These are phyloP conservation scores for Macrobrachium nipponense DNA, from an alignment of 1,140 invertebrate species.

Conservation along the genomic window DNA sequence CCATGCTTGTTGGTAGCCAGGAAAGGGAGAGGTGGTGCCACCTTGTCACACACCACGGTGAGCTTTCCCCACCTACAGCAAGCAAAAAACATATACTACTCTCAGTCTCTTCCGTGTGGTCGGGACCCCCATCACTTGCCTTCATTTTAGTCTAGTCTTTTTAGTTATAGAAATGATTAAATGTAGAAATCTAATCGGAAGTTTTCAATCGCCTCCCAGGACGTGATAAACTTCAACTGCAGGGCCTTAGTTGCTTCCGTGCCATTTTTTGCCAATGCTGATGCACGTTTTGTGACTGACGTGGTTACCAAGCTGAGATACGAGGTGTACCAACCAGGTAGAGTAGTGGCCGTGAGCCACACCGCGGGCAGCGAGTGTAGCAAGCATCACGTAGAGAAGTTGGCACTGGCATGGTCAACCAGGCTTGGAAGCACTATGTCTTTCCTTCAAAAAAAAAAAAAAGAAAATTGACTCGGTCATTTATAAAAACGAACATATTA, in stretches of 20 bases:
- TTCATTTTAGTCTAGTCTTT: slow-evolving; percentile 53
- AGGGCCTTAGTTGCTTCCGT: slow-evolving; percentile 96
- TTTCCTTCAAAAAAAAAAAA: no score
- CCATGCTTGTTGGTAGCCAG: background rate
- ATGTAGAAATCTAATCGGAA: slow-evolving; percentile 59
- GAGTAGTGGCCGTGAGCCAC: slow-evolving; percentile 61
- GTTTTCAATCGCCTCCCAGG: slow-evolving; percentile 72
- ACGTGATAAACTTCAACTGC: slow-evolving; percentile 99
- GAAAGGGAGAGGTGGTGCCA: slow-evolving; percentile 35
- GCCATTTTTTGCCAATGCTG: slow-evolving; percentile 98
- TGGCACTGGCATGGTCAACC: slow-evolving; percentile 18
- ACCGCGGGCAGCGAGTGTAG: slow-evolving; percentile 57
- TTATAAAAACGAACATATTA: no score
- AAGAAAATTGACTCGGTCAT: no score
- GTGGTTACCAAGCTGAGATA: slow-evolving; percentile 97
- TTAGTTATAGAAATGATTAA: slow-evolving; percentile 32
- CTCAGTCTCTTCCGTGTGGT: slow-evolving; percentile 61
- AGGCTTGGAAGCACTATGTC: no score
- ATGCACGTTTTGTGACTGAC: slow-evolving; percentile 97
- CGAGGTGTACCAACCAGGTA: slow-evolving; percentile 98
- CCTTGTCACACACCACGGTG: slow-evolving; percentile 28
- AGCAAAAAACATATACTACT: background rate
- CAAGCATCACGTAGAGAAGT: slow-evolving; percentile 60
- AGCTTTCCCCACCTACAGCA: slow-evolving; percentile 26
- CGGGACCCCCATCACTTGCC: slow-evolving; percentile 49